Evolutionary conservation across 2,113 vertebrate species (phyloP).

Genomic region (Triplophysa siluroides): DNA sequence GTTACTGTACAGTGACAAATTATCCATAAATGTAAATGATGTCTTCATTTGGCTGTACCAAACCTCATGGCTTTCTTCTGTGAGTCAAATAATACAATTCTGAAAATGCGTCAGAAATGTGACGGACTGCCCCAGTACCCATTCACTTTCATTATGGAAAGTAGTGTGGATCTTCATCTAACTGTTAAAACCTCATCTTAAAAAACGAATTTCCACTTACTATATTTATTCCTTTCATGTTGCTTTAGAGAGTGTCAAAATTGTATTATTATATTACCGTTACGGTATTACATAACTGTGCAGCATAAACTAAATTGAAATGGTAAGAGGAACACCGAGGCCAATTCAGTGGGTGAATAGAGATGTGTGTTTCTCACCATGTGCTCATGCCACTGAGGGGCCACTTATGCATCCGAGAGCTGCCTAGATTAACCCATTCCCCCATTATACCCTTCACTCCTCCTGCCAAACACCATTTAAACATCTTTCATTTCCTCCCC

Average conservation of each 20-base stretch:
- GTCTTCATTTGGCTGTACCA: background rate
- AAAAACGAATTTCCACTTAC: background rate
- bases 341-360: slow-evolving; percentile 35
- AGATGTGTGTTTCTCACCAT: slow-evolving; percentile 41
- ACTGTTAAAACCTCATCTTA: background rate
- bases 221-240: background rate
- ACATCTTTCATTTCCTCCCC: slow-evolving; percentile 52
- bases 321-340: background rate
- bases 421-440: slow-evolving; percentile 35
- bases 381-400: slow-evolving; percentile 39
- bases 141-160: background rate
- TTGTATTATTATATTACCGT: background rate
- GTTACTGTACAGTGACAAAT: background rate
- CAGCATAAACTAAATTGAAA: background rate
- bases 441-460: slow-evolving; percentile 51
- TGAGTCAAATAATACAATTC: too few species aligned
- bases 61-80: background rate
- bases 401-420: slow-evolving; percentile 47
- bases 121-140: background rate
- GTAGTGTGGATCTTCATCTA: background rate
- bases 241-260: background rate
- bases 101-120: too few species aligned
- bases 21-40: background rate
- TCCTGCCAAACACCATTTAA: slow-evolving; percentile 41
- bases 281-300: background rate